These are phyloP conservation scores for Reticulitermes lucifugus DNA, from an alignment of 2,888 invertebrate genomes.

Conservation along the genomic window DNA sequence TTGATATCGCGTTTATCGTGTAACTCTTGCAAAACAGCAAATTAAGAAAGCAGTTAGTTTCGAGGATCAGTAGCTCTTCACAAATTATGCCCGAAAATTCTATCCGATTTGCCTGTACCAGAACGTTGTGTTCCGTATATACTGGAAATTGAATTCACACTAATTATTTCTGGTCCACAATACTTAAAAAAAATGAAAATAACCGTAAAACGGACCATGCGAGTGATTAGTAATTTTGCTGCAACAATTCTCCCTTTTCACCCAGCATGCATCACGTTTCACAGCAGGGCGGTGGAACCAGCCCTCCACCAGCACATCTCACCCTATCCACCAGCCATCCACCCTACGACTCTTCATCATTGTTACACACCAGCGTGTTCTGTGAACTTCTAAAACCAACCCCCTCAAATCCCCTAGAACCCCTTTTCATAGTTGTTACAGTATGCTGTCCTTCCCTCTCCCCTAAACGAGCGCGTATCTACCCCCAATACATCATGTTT, in stretches of 20 bases:
- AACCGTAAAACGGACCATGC: conserved; percentile 20
- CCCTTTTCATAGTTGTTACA: background rate
- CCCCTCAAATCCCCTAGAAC: background rate
- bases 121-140: background rate
- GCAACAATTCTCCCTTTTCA: conserved; percentile 1
- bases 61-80: background rate
- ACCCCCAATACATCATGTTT: conserved; percentile 38
- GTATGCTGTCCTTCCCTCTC: background rate
- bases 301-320: conserved; percentile 18
- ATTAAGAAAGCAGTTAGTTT: background rate
- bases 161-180: conserved; percentile 25
- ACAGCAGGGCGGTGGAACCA: conserved; percentile 5
- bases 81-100: background rate
- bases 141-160: background rate
- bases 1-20: too few species aligned
- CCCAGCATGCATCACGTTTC: conserved; percentile 38
- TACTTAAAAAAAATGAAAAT: background rate
- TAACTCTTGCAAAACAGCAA: background rate
- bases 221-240: conserved; percentile 38
- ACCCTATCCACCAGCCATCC: conserved; percentile 3
- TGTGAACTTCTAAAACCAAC: conserved; percentile 41
- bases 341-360: conserved; percentile 27
- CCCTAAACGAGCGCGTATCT: background rate
- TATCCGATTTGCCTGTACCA: background rate
- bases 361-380: conserved; percentile 30